Evolutionary conservation across 2,113 vertebrate species (phyloP).

Genomic region (Phaethornis superciliosus): DNA sequence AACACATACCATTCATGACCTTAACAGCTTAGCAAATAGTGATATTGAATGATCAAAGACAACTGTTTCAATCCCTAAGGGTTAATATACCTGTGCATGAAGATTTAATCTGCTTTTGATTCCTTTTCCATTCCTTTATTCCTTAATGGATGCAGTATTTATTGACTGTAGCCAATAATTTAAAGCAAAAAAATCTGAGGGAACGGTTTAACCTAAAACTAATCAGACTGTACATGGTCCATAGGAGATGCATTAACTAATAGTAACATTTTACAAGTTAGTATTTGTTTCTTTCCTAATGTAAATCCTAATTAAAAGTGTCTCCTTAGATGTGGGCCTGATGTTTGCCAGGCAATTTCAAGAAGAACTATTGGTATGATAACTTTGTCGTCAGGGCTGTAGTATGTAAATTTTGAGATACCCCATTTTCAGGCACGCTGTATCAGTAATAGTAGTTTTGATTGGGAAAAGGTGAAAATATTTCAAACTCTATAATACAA

Average conservation of each 20-base stretch:
- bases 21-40: slow-evolving; percentile 52
- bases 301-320: not conserved
- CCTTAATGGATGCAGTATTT: not conserved
- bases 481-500: not conserved
- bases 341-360: not conserved
- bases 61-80: slow-evolving; percentile 19
- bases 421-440: not conserved
- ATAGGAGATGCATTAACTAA: not conserved
- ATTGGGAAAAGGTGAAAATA: not conserved
- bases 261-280: not conserved
- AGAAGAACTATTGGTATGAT: not conserved
- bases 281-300: not conserved
- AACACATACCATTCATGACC: slow-evolving; percentile 43
- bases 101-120: slow-evolving; percentile 27
- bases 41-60: slow-evolving; percentile 49
- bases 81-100: slow-evolving; percentile 39
- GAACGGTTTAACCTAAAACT: not conserved
- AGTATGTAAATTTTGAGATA: not conserved
- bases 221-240: not conserved
- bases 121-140: not conserved
- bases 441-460: not conserved
- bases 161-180: not conserved
- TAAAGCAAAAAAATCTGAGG: not conserved
- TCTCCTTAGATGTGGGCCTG: not conserved
- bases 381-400: not conserved